Conservation (phyloP, 1,140 invertebrate species). For the Philotrypesis tridentata region DNA sequence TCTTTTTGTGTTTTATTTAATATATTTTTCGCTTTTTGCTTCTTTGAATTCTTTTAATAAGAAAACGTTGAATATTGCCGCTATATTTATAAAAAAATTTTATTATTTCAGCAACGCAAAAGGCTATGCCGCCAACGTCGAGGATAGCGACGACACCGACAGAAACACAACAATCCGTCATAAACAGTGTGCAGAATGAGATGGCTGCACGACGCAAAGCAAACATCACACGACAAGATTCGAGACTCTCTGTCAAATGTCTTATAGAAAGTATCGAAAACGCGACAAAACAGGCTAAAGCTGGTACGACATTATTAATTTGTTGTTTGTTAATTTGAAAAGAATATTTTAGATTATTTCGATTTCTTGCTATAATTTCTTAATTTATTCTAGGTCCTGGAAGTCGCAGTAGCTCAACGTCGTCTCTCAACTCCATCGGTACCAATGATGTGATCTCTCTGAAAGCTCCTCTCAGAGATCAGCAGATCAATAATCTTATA, state of each 20-base stretch:
- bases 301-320: slow-evolving; percentile 69
- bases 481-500: slow-evolving; percentile 68
- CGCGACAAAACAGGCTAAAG: slow-evolving; percentile 87
- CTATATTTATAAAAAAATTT: neutral
- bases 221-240: slow-evolving; percentile 81
- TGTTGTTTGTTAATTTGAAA: no score
- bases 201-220: slow-evolving; percentile 77
- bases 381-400: slow-evolving; percentile 63
- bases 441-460: slow-evolving; percentile 68
- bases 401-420: slow-evolving; percentile 76
- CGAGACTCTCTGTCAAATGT: slow-evolving; percentile 88
- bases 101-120: slow-evolving; percentile 65
- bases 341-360: neutral
- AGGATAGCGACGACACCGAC: slow-evolving; percentile 66
- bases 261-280: slow-evolving; percentile 93
- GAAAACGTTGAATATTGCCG: neutral
- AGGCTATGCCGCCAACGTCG: slow-evolving; percentile 58
- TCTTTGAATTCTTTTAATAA: slow-evolving; percentile 5
- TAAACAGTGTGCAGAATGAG: slow-evolving; percentile 76
- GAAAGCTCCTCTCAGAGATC: slow-evolving; percentile 69
- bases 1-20: slow-evolving; percentile 42
- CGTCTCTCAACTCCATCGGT: slow-evolving; percentile 75
- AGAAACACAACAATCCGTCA: slow-evolving; percentile 73
- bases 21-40: slow-evolving; percentile 48
- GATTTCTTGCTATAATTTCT: neutral